These are phyloP conservation scores for Intellagama lesueurii DNA, from an alignment of 2,797 vertebrate species.

Conservation along the genomic window DNA sequence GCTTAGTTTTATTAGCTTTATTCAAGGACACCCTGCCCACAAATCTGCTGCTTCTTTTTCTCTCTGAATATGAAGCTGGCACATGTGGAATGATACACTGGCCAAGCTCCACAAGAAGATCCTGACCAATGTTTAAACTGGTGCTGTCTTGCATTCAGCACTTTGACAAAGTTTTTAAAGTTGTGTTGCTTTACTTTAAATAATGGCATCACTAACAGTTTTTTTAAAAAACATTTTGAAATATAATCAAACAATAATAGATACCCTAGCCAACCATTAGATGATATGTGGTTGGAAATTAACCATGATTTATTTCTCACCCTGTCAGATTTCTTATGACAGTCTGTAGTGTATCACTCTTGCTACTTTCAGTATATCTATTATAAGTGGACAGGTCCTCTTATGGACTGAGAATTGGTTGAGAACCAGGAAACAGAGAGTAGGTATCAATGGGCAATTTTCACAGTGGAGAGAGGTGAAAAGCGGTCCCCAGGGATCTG, in stretches of 20 bases:
- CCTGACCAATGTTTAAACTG: not conserved
- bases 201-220: not conserved
- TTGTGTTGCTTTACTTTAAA: not conserved
- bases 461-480: too few relatives aligned
- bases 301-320: not conserved
- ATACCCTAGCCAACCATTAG: not conserved
- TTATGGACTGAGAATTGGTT: too few relatives aligned
- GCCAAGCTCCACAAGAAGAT: too few relatives aligned
- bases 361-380: not conserved
- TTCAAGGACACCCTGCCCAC: not conserved
- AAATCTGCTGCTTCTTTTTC: not conserved
- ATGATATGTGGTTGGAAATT: too few relatives aligned
- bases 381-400: too few relatives aligned
- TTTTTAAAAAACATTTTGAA: not conserved
- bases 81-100: not conserved
- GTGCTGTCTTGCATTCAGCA: not conserved
- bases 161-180: not conserved
- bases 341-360: not conserved
- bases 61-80: not conserved
- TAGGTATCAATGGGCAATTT: too few relatives aligned
- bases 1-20: not conserved
- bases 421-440: too few relatives aligned
- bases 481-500: too few relatives aligned
- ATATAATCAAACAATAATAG: not conserved
- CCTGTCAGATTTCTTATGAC: too few relatives aligned